Evolutionary conservation across 2,113 vertebrate genomes (phyloP).

Genomic region (Anser cygnoides): DNA sequence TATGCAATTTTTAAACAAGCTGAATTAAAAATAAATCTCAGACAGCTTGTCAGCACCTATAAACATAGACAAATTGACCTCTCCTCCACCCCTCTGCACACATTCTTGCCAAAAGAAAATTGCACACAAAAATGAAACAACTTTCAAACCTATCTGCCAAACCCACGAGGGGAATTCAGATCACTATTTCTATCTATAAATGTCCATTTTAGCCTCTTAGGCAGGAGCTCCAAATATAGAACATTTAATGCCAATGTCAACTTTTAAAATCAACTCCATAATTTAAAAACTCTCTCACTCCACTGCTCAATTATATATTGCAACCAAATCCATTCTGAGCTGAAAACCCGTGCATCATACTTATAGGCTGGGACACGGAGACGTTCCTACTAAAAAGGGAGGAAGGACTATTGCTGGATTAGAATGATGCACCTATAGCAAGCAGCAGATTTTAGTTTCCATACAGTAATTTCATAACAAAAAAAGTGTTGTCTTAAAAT

Average conservation of each 20-base stretch:
- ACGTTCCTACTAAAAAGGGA: not conserved
- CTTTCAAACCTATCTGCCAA: slow-evolving; percentile 35
- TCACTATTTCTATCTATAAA: slow-evolving; percentile 50
- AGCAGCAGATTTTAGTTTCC: not conserved
- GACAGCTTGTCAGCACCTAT: slow-evolving; percentile 39
- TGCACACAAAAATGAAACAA: not conserved
- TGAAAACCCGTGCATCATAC: not conserved
- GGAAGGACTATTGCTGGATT: not conserved
- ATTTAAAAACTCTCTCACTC: slow-evolving; percentile 10
- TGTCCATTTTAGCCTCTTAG: not conserved
- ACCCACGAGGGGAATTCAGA: slow-evolving; percentile 50
- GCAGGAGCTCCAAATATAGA: slow-evolving; percentile 33
- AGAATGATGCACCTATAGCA: not conserved
- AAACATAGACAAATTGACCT: slow-evolving; percentile 57
- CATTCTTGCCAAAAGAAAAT: slow-evolving; percentile 56
- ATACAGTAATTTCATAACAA: not conserved
- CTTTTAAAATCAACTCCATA: slow-evolving; percentile 15
- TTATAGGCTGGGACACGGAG: not conserved
- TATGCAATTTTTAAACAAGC: slow-evolving; percentile 22
- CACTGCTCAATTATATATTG: not conserved
- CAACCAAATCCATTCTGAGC: slow-evolving; percentile 12
- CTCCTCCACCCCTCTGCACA: not conserved
- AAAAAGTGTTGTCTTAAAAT: not conserved
- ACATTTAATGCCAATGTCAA: slow-evolving; percentile 14
- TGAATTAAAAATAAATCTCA: slow-evolving; percentile 32